These are phyloP conservation scores for Sparus aurata DNA, from an alignment of 2,797 vertebrate genomes.

Conservation along the genomic window DNA sequence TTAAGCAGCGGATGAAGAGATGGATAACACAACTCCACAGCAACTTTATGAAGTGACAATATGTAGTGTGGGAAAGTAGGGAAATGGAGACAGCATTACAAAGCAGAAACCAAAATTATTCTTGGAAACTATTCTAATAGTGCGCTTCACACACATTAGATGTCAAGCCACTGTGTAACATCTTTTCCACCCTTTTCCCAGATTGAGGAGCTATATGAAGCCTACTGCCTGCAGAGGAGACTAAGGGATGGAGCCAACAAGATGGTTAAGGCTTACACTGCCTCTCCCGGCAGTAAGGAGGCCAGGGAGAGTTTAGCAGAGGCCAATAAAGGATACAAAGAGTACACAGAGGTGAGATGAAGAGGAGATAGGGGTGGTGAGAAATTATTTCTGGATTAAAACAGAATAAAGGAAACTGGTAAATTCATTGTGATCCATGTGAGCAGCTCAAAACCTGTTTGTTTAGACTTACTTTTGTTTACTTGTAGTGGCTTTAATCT, in stretches of 20 bases:
- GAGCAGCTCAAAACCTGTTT: neutral
- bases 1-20: too few species aligned
- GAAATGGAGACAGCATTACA: neutral
- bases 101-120: neutral
- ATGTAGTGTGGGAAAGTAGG: too few species aligned
- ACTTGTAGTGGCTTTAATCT: neutral
- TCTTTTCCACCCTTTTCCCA: slow-evolving; percentile 60
- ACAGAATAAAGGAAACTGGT: neutral
- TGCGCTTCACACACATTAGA: neutral
- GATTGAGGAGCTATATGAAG: slow-evolving; percentile 97
- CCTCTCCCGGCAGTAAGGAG: slow-evolving; percentile 91
- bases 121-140: too few species aligned
- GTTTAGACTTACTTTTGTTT: neutral
- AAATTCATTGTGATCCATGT: neutral
- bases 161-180: neutral
- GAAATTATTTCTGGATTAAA: neutral
- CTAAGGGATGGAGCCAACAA: slow-evolving; percentile 95
- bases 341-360: slow-evolving; percentile 93
- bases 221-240: slow-evolving; percentile 94
- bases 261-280: slow-evolving; percentile 94
- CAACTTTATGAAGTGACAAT: too few species aligned
- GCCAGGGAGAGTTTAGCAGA: slow-evolving; percentile 94
- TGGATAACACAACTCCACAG: too few species aligned
- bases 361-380: neutral
- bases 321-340: slow-evolving; percentile 94